Conservation (phyloP, 2,797 vertebrate genomes). For the Decapterus maruadsi region DNA sequence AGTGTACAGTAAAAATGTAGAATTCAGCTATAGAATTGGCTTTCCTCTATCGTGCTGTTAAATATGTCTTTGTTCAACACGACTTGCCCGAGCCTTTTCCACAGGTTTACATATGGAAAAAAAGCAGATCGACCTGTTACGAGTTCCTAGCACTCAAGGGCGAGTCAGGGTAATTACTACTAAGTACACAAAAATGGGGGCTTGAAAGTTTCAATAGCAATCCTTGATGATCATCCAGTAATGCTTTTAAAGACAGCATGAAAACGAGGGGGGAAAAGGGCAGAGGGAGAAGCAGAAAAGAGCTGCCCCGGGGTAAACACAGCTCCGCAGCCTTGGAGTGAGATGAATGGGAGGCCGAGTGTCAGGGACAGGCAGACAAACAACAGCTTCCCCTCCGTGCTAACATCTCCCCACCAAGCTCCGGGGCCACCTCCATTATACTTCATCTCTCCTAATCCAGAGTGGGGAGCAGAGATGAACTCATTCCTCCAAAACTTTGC, state of each 20-base stretch:
- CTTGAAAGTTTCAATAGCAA: slow-evolving; percentile 76
- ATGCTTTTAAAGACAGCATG: slow-evolving; percentile 81
- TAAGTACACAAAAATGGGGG: slow-evolving; percentile 78
- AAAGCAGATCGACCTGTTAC: slow-evolving; percentile 14
- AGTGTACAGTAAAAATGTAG: neutral
- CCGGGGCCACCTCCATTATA: slow-evolving; percentile 76
- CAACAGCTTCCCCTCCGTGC: slow-evolving; percentile 73
- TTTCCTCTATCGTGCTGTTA: slow-evolving; percentile 29
- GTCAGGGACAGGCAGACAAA: slow-evolving; percentile 81
- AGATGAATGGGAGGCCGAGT: slow-evolving; percentile 80
- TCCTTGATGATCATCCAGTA: slow-evolving; percentile 81
- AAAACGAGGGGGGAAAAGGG: slow-evolving; percentile 63
- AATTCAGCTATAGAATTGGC: slow-evolving; percentile 1
- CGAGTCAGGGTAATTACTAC: slow-evolving; percentile 73
- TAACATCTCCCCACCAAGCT: slow-evolving; percentile 81
- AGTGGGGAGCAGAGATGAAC: slow-evolving; percentile 83
- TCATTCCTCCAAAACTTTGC: slow-evolving; percentile 71
- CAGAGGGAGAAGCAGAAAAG: slow-evolving; percentile 72
- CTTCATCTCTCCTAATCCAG: slow-evolving; percentile 81
- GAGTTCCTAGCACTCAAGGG: slow-evolving; percentile 60
- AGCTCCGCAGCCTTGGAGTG: slow-evolving; percentile 64
- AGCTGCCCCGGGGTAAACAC: slow-evolving; percentile 73
- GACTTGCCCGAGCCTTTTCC: slow-evolving; percentile 34
- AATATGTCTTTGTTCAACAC: slow-evolving; percentile 30
- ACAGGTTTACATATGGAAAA: slow-evolving; percentile 46